These are phyloP conservation scores for Pluvianellus socialis DNA, from an alignment of 2,113 vertebrate genomes.

Conservation along the genomic window DNA sequence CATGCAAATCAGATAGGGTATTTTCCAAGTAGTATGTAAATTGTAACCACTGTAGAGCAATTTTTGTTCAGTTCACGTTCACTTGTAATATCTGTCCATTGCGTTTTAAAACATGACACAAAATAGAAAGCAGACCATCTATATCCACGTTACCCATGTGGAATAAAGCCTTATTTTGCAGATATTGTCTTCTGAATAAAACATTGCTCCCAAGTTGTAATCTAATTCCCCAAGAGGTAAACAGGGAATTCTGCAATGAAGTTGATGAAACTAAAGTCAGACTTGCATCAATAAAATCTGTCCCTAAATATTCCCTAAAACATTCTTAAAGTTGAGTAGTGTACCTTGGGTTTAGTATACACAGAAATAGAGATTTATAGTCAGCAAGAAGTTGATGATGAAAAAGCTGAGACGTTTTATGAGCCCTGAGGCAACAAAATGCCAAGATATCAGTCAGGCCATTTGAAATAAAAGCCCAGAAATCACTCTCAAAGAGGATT, in stretches of 20 bases:
- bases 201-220: not conserved
- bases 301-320: conserved; percentile 1
- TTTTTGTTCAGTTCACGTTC: not conserved
- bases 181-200: conserved; percentile 1
- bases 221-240: not conserved
- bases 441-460: not conserved
- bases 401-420: conserved; percentile 18
- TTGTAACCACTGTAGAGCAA: not conserved
- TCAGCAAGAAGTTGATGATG: not conserved
- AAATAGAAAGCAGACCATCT: not conserved
- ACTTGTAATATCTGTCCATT: not conserved
- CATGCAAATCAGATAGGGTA: not conserved
- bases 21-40: not conserved
- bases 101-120: not conserved
- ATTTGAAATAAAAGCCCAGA: conserved; percentile 44
- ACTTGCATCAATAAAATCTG: not conserved
- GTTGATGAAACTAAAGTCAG: not conserved
- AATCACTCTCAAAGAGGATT: not conserved
- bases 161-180: conserved; percentile 18
- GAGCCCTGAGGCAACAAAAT: conserved; percentile 20
- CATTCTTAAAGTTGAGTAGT: not conserved
- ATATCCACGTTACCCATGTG: not conserved
- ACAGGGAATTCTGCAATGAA: not conserved
- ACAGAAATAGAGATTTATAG: conserved; percentile 1
- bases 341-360: not conserved